Percentiles rank a stretch among this genome's conserved stretches.
Evolutionary conservation across 2,113 vertebrate genomes (phyloP).

Genomic region (Hemicordylus capensis): DNA sequence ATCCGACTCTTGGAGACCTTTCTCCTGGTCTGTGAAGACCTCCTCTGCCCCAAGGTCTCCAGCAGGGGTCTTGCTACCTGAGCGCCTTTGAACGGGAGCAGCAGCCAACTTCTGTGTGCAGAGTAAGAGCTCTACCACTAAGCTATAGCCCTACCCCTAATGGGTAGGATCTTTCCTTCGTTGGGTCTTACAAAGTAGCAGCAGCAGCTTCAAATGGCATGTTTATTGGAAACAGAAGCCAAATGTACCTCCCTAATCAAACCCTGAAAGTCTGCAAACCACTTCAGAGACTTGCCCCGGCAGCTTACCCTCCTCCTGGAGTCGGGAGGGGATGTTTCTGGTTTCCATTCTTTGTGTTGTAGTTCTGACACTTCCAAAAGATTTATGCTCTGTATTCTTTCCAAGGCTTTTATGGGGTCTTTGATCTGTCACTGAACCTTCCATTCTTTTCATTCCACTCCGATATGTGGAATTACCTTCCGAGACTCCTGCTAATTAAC

Average conservation of each 20-base stretch:
- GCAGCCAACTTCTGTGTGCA: not conserved
- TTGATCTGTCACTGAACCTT: not conserved
- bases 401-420: not conserved
- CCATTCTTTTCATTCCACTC: not conserved
- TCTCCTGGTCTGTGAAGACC: not conserved
- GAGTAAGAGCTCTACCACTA: not conserved
- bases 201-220: not conserved
- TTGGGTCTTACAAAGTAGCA: not conserved
- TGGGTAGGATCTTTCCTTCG: not conserved
- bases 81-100: not conserved
- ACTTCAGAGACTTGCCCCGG: not conserved
- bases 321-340: not conserved
- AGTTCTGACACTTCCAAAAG: not conserved
- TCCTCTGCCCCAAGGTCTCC: not conserved
- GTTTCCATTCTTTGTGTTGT: not conserved
- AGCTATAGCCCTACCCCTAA: not conserved
- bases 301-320: not conserved
- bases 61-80: not conserved
- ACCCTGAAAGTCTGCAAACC: not conserved
- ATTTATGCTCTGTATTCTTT: not conserved
- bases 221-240: slow-evolving; percentile 16
- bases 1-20: not conserved
- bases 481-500: not conserved
- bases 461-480: not conserved
- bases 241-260: not conserved